Base-by-base conservation (phyloP, 2,888 invertebrate species). In the Idaea straminata region DNA sequence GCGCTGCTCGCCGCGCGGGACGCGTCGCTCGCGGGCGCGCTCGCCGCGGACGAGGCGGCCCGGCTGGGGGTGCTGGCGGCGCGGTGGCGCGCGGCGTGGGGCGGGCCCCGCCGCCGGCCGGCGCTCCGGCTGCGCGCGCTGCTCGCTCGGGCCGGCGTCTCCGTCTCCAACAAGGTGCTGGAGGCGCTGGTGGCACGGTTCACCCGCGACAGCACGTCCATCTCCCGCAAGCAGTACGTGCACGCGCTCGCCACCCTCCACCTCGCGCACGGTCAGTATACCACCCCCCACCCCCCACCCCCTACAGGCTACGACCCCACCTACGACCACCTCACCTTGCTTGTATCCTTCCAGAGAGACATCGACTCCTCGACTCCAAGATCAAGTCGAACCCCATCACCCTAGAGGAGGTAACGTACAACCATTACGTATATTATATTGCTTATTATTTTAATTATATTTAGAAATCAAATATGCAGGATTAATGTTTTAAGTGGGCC, bases 131-230 rank as follows among this genome's bases (percentile, higher is more conserved):
- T 95, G 77, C 88, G 95, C 76, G 93, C 94, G 62, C 89, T 95
- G 77, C 90, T 96, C 69, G 94, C 95, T 94, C 95, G 95, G 65
- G 86, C 94, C 94, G 70, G 96, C 69, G 77, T 84, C 57, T 94
- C 74, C 85, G 96, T 70, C 94, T 95, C 95, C 95, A 96, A 96
- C 86, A 96, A 88, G 77, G 95, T 96, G 69, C 88, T 96, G 72
- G 96, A 96, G 91, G 95, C 95, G 80, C 87, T 96, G 65, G 95
- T 96, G 71, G 87, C 95, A 74, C 88, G 96, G 71, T 96, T 94
- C 88, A 94, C 95, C 71, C 94, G 94, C 36, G 36, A 36, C 36
- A 6, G n/a, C n/a, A n/a, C 36, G 36, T 5, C 36, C 36, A 6
- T 36, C 36, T 36, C 5, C 6, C 36, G 36, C 36, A 6, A 36